Evolutionary conservation across 2,888 invertebrate species (phyloP).

Genomic region (Scelioninae gen. 1): DNA sequence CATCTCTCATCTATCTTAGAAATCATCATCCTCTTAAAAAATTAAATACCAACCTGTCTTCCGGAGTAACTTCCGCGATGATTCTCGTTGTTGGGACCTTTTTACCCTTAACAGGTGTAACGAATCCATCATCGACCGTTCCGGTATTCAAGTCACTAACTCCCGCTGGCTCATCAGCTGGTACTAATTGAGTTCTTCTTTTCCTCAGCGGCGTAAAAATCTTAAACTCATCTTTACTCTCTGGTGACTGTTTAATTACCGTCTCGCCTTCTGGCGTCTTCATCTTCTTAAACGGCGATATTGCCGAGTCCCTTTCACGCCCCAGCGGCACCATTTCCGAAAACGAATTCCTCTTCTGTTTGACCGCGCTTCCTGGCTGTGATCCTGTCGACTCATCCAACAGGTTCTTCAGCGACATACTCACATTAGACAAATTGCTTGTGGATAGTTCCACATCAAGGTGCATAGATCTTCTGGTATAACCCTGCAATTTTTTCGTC

Average conservation of each 20-base stretch:
- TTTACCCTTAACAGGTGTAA: constrained; percentile 56
- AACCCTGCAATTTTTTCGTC: constrained; percentile 74
- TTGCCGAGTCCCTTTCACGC: constrained; percentile 3
- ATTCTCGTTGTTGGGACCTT: constrained; percentile 1
- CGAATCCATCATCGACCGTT: constrained; percentile 32
- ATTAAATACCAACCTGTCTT: constrained; percentile 40
- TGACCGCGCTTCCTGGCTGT: neutral
- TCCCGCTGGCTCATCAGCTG: constrained; percentile 34
- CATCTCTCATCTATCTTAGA: no score
- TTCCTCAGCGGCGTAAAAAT: constrained; percentile 81
- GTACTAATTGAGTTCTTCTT: constrained; percentile 67
- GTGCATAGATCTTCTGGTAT: constrained; percentile 73
- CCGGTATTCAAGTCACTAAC: neutral
- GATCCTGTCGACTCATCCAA: constrained; percentile 31
- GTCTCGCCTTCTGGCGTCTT: constrained; percentile 64
- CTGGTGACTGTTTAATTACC: constrained; percentile 61
- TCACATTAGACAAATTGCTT: constrained; percentile 37
- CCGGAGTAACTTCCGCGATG: constrained; percentile 45
- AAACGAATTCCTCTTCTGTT: constrained; percentile 29
- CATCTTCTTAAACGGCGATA: constrained; percentile 73
- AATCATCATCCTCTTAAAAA: neutral
- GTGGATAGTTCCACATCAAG: constrained; percentile 62
- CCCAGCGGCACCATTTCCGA: constrained; percentile 22
- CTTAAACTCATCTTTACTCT: constrained; percentile 76
- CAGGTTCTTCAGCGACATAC: constrained; percentile 41